Base-by-base conservation (phyloP, 2,113 vertebrate species). In the Eurypyga helias region DNA sequence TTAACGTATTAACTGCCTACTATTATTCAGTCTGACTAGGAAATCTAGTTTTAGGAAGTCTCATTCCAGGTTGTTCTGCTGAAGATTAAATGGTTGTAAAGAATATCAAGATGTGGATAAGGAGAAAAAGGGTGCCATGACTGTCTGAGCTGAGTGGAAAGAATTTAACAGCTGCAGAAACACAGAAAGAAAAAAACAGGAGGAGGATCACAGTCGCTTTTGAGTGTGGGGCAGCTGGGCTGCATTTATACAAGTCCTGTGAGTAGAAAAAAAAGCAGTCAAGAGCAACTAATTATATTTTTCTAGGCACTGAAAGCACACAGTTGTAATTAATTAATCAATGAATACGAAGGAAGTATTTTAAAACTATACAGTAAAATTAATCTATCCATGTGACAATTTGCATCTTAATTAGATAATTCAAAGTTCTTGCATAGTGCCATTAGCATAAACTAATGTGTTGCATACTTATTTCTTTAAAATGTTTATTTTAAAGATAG, bases 131-230 rank as follows among this genome's bases (percentile, higher is more conserved):
- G 41, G 61, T 76, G 28, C 25, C 49, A 61, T 49, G 36, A 94
- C 77, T 80, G 46, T 93, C 38, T 93, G 54, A 83, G 43, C 4
- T 57, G 58, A 90, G 46, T 76, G 58, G 78, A 96, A 96, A 86
- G 75, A 96, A 95, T 90, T 93, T 82, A 95, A 95, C 90, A 96
- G 90, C 85, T 92, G 87, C 75, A 70, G 28, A 77, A 69, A 8
- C 62, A 83, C 3, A 1, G 67, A 69, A 69, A 62, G 5, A 58
- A 79, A 73, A 73, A 73, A 87, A 34, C 31, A 91, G 78, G 66
- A 93, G 62, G 75, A 93, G 62, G 24, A 20, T 77, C 71, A 85
- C 49, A 83, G 65, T 51, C 5, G 1, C 23, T 85, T 90, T 58
- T 57, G 54, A 91, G 23, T 26, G 25, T 69, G 71, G 58, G 51